These are phyloP conservation scores for Enteromius fasciolatus DNA, from an alignment of 2,797 vertebrate genomes.

Conservation along the genomic window DNA sequence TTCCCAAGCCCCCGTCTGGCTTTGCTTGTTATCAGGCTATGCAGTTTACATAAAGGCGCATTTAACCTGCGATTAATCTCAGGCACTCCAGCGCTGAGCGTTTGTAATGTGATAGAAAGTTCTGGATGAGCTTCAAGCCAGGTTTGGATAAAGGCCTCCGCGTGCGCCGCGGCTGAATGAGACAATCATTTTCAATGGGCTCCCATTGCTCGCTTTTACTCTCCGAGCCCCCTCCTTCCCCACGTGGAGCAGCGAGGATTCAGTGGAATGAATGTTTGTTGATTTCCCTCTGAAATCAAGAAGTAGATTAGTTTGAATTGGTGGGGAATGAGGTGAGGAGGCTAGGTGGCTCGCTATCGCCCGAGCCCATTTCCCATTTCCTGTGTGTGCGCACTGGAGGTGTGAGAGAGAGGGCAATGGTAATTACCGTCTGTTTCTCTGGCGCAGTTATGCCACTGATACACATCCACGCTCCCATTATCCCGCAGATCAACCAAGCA, in stretches of 20 bases:
- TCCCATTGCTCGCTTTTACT: constrained; percentile 43
- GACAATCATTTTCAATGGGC: constrained; percentile 58
- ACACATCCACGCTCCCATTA: constrained; percentile 53
- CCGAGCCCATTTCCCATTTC: constrained; percentile 56
- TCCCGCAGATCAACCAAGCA: constrained; percentile 55
- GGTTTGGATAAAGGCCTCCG: constrained; percentile 54
- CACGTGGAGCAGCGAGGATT: constrained; percentile 32
- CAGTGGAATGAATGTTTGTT: constrained; percentile 60
- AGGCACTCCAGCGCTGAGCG: constrained; percentile 30
- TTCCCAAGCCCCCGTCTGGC: constrained; percentile 33
- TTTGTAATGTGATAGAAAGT: constrained; percentile 50
- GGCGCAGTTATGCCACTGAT: constrained; percentile 49
- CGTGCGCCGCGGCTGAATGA: constrained; percentile 51
- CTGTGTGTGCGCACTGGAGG: constrained; percentile 48
- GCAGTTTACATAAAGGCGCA: constrained; percentile 39
- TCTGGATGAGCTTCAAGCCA: constrained; percentile 53
- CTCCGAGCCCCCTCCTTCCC: constrained; percentile 32
- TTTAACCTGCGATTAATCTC: constrained; percentile 54
- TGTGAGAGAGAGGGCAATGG: constrained; percentile 58
- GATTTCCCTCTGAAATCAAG: constrained; percentile 59
- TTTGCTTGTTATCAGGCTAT: constrained; percentile 38
- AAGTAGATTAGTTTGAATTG: constrained; percentile 62
- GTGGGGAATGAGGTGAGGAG: constrained; percentile 60
- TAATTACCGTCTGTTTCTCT: constrained; percentile 70
- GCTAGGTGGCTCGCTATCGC: constrained; percentile 56